Conservation (phyloP, 2,888 invertebrate genomes). For the Eupithecia inturbata region DNA sequence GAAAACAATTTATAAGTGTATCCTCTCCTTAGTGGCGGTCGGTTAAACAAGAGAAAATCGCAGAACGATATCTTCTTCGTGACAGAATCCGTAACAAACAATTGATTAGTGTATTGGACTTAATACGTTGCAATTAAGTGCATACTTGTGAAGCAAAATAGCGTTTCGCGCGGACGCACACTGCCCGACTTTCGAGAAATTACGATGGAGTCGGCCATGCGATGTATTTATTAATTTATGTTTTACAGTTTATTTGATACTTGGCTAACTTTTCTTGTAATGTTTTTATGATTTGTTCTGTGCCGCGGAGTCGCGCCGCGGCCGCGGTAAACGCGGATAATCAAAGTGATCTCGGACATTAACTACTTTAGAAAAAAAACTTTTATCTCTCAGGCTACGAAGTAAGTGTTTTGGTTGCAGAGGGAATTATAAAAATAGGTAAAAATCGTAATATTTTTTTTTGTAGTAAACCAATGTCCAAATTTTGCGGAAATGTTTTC, state of each 20-base stretch:
- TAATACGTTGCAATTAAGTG: conserved; percentile 73
- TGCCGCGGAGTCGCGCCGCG: too few species aligned
- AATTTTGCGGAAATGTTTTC: not conserved
- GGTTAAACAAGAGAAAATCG: conserved; percentile 34
- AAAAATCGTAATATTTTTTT: not conserved
- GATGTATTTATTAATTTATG: conserved; percentile 45
- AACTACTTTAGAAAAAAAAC: not conserved
- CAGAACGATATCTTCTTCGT: conserved; percentile 51
- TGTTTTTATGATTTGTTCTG: not conserved
- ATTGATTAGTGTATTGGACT: conserved; percentile 63
- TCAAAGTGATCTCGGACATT: not conserved
- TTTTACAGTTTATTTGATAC: conserved; percentile 14
- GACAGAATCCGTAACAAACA: conserved; percentile 52
- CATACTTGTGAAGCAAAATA: conserved; percentile 69
- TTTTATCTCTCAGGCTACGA: not conserved
- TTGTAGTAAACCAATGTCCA: not conserved
- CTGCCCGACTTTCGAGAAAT: conserved; percentile 72
- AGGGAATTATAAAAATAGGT: not conserved
- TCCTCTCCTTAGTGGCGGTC: not conserved
- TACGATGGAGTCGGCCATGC: conserved; percentile 74
- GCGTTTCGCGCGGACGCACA: conserved; percentile 74
- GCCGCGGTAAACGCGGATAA: not conserved
- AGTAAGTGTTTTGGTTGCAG: not conserved
- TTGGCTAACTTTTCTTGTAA: not conserved
- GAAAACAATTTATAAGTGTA: not conserved